A percentile compares a stretch with the other conserved stretches of the same genome.
These are phyloP conservation scores for Hypanus sabinus DNA, from an alignment of 2,113 vertebrate genomes.

Conservation along the genomic window DNA sequence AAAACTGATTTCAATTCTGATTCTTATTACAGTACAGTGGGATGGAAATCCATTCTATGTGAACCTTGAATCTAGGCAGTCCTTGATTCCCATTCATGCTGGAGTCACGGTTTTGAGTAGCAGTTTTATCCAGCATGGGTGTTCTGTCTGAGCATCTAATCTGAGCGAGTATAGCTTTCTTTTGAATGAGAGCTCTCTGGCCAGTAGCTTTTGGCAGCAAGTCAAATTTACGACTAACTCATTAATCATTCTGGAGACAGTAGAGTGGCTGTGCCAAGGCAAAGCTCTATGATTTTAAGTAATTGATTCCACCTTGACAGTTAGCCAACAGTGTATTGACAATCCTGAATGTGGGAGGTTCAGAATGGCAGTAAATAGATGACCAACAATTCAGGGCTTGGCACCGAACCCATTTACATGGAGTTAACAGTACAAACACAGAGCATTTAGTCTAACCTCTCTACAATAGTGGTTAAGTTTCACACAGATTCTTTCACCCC, in stretches of 20 bases:
- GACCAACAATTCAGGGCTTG: neutral
- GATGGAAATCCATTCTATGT: neutral
- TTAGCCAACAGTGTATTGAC: neutral
- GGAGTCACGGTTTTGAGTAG: neutral
- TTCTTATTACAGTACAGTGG: no score
- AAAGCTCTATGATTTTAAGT: neutral
- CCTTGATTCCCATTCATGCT: neutral
- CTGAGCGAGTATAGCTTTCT: neutral
- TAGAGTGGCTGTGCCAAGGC: neutral
- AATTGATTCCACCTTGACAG: slow-evolving; percentile 11
- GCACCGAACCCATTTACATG: neutral
- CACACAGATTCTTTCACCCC: no score
- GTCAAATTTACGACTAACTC: neutral
- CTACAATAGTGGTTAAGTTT: neutral
- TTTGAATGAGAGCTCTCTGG: neutral
- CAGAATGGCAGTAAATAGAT: neutral
- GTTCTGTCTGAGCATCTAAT: neutral
- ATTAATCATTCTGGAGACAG: neutral
- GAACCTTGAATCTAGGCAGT: neutral
- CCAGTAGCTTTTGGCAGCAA: neutral
- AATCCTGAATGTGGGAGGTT: neutral
- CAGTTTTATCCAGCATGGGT: neutral
- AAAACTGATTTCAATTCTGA: no score
- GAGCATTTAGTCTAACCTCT: neutral
- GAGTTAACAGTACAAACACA: neutral